Conservation (phyloP, 2,113 vertebrate genomes). For the Anser brachyrhynchus region DNA sequence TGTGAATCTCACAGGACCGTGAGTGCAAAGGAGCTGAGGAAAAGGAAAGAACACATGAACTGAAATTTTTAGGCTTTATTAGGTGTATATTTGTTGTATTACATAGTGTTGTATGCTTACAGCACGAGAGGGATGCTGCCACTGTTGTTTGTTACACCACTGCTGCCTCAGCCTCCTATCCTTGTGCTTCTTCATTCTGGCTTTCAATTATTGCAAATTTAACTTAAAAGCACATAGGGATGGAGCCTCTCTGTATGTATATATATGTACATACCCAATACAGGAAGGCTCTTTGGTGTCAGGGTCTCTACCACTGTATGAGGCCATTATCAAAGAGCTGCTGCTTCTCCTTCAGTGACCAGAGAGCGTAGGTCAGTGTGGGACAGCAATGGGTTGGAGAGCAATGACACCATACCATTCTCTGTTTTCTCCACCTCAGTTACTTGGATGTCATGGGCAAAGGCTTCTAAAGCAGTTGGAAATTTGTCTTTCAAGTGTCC, state of each 20-base stretch:
- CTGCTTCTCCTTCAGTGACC: background rate
- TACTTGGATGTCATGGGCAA: background rate
- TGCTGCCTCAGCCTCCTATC: background rate
- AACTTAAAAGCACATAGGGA: background rate
- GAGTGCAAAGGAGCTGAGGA: background rate
- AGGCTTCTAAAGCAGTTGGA: background rate
- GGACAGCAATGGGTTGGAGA: background rate
- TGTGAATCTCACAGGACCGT: background rate
- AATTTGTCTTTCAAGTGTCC: background rate
- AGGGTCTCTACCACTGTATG: background rate
- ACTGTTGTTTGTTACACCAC: rapidly evolving
- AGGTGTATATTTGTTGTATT: background rate
- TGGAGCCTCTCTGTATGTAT: rapidly evolving
- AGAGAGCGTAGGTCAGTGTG: background rate
- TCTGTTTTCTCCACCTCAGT: background rate
- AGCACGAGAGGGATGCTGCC: background rate
- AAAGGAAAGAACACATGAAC: background rate
- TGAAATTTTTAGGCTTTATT: background rate
- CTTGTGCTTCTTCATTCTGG: background rate
- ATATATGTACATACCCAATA: too few relatives aligned
- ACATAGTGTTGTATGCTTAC: too few relatives aligned
- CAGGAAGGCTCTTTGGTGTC: background rate
- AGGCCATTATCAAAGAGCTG: background rate
- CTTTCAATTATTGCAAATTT: background rate
- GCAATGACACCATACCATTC: background rate